These are phyloP conservation scores for Tipula unca DNA, from an alignment of 2,888 invertebrate species.

Conservation along the genomic window DNA sequence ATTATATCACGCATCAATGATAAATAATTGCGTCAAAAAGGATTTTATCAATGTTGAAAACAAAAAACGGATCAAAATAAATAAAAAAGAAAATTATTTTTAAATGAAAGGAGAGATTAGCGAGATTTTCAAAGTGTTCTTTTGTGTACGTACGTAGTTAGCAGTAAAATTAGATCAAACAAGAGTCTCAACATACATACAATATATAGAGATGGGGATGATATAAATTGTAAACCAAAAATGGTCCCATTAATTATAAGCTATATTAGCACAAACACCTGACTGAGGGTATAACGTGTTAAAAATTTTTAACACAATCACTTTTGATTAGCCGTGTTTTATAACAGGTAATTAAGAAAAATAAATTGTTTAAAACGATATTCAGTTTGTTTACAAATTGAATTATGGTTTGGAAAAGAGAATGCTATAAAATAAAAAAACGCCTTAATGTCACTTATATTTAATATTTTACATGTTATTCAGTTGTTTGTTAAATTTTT, in stretches of 20 bases:
- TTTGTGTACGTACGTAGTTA: background rate
- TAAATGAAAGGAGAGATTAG: background rate
- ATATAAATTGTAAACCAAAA: background rate
- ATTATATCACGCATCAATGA: constrained; percentile 28
- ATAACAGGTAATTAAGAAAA: background rate
- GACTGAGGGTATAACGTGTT: background rate
- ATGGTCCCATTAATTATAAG: background rate
- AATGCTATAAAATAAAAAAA: background rate
- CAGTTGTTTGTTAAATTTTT: background rate
- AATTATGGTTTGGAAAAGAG: background rate
- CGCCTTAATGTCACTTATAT: background rate
- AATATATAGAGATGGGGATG: background rate
- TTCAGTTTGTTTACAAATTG: background rate
- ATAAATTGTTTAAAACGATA: background rate
- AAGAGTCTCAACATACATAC: background rate
- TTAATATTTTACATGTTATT: background rate
- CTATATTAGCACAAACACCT: background rate
- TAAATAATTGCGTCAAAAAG: constrained; percentile 28
- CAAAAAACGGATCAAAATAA: constrained; percentile 8
- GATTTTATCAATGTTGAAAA: background rate
- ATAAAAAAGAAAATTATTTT: constrained; percentile 8
- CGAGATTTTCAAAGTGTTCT: background rate
- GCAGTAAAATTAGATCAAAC: background rate
- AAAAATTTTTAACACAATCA: background rate
- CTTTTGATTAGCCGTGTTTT: background rate